These are phyloP conservation scores for Cetonia aurata DNA, from an alignment of 2,888 invertebrate species.

Conservation along the genomic window DNA sequence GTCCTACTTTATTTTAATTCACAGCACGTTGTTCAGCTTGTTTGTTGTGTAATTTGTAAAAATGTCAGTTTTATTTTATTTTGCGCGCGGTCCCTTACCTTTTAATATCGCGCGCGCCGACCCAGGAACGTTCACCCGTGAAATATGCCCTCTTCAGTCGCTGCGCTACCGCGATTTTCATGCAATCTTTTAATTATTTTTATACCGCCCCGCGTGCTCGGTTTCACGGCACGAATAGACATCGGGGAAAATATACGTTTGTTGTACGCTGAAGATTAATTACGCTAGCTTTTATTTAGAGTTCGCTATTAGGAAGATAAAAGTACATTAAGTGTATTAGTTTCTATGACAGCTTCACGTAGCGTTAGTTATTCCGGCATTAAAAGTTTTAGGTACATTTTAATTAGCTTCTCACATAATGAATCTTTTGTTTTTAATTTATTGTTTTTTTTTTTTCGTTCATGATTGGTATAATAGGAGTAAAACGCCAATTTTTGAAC, in stretches of 20 bases:
- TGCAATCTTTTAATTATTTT: slow-evolving; percentile 33
- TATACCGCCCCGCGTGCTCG: slow-evolving; percentile 13
- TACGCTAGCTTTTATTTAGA: slow-evolving; percentile 8
- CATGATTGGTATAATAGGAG: too few relatives aligned
- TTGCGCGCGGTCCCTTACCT: slow-evolving; percentile 8
- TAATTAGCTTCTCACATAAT: too few relatives aligned
- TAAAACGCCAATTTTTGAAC: too few relatives aligned
- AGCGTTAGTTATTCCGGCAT: too few relatives aligned
- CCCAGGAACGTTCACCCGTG: slow-evolving; percentile 8
- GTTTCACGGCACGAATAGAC: slow-evolving; percentile 18
- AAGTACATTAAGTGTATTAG: background rate
- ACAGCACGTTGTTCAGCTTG: slow-evolving; percentile 32
- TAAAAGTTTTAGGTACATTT: too few relatives aligned
- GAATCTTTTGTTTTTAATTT: too few relatives aligned
- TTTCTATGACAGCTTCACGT: too few relatives aligned
- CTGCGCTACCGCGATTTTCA: slow-evolving; percentile 20
- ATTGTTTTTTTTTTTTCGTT: too few relatives aligned
- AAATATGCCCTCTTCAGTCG: slow-evolving; percentile 10
- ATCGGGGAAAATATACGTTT: slow-evolving; percentile 12
- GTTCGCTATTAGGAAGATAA: background rate
- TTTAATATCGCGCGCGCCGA: slow-evolving; percentile 18
- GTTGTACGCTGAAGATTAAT: slow-evolving; percentile 25
- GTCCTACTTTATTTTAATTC: slow-evolving; percentile 34
- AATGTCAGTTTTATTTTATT: slow-evolving; percentile 32
- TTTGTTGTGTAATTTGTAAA: slow-evolving; percentile 35